A percentile compares a stretch with the other conserved stretches of the same genome.
phyloP scores from a whole-genome alignment of 2,888 invertebrate genomes.

The Eupeodes luniger region DNA sequence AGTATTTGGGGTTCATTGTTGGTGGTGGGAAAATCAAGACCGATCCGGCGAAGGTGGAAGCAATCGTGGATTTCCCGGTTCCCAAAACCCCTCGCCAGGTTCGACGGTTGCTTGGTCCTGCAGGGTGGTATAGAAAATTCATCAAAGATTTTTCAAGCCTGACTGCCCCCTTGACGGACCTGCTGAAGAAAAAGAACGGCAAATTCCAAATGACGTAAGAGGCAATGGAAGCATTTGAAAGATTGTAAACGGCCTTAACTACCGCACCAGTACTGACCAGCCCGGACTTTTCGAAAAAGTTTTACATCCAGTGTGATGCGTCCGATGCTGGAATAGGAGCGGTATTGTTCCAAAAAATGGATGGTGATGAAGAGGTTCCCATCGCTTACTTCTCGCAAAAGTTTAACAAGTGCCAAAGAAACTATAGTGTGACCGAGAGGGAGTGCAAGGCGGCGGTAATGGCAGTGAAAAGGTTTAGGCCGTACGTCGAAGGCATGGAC shows the following conservation, averaged over 20 bases:
- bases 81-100: neutral
- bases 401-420: too few relatives aligned
- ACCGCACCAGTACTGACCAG: slow-evolving; percentile 58
- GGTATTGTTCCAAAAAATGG: too few relatives aligned
- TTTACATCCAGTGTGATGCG: too few relatives aligned
- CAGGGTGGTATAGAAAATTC: too few relatives aligned
- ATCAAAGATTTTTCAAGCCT: too few relatives aligned
- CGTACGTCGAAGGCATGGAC: neutral
- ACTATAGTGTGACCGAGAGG: slow-evolving; percentile 1
- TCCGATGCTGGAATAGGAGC: too few relatives aligned
- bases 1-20: slow-evolving; percentile 43
- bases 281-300: slow-evolving; percentile 41
- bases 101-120: neutral
- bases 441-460: neutral
- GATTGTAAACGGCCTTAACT: slow-evolving; percentile 44
- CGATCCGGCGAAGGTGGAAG: neutral
- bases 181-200: slow-evolving; percentile 38
- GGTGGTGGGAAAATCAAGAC: neutral
- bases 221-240: slow-evolving; percentile 21
- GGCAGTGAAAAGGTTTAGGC: neutral
- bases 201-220: slow-evolving; percentile 33
- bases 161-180: slow-evolving; percentile 46
- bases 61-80: neutral
- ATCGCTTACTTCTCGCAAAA: too few relatives aligned
- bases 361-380: too few relatives aligned